A percentile compares a stretch with the other conserved stretches of the same genome.
These are phyloP conservation scores for Albula goreensis DNA, from an alignment of 2,113 vertebrate genomes.

Conservation along the genomic window DNA sequence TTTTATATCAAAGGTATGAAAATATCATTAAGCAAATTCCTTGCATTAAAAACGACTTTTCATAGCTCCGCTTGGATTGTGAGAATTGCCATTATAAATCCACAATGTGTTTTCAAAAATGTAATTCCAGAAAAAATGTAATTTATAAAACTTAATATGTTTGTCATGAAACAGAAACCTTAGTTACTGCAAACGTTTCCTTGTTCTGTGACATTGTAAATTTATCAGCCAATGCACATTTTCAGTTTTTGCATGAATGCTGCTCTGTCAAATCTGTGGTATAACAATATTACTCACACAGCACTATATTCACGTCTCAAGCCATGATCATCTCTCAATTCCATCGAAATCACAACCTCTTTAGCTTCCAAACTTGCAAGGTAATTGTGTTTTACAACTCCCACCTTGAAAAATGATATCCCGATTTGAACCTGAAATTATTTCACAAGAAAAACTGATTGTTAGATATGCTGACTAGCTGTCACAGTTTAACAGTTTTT, in stretches of 20 bases:
- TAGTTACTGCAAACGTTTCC: neutral
- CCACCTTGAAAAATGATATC: neutral
- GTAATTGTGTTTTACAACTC: neutral
- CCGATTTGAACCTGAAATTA: too few relatives aligned
- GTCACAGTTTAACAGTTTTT: neutral
- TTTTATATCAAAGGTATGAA: too few relatives aligned
- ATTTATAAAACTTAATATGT: too few relatives aligned
- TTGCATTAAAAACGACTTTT: too few relatives aligned
- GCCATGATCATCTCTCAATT: neutral
- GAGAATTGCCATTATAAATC: too few relatives aligned
- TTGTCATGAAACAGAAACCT: too few relatives aligned
- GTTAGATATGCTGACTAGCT: neutral
- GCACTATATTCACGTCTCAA: neutral
- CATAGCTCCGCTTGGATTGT: too few relatives aligned
- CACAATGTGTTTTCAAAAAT: too few relatives aligned
- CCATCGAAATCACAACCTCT: neutral
- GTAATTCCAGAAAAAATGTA: too few relatives aligned
- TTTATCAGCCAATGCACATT: neutral
- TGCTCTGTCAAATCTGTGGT: neutral
- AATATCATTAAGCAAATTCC: too few relatives aligned
- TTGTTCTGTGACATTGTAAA: neutral
- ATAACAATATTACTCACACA: neutral
- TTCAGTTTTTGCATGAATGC: neutral
- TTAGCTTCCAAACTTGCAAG: neutral
- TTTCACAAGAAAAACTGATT: neutral